Evolutionary conservation across 92 coral and sea anemone species (phyloP).

Genomic region (Porites evermanni): DNA sequence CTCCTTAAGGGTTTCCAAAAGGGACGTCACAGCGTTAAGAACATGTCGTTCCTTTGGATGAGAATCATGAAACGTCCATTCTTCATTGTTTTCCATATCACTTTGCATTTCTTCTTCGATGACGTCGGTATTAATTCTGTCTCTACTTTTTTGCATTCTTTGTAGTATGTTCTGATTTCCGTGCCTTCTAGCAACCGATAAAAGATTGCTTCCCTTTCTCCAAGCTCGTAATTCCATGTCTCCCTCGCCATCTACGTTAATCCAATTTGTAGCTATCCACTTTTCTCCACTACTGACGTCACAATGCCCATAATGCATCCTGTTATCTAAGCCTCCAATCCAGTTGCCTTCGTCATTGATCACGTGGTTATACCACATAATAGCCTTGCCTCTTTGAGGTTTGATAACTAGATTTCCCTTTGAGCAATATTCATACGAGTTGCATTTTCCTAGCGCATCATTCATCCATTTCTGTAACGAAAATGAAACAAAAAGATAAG

Average conservation of each 20-base stretch:
- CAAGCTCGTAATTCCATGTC: conserved; percentile 71
- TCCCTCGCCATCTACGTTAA: conserved; percentile 84
- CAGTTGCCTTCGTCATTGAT: conserved; percentile 69
- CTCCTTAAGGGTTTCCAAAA: conserved; percentile 60
- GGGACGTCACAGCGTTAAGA: conserved; percentile 78
- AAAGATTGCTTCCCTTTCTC: conserved; percentile 75
- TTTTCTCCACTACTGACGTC: conserved; percentile 86
- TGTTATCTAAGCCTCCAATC: conserved; percentile 78
- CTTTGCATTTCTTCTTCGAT: conserved; percentile 76
- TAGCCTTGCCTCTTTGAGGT: conserved; percentile 79
- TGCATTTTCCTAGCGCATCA: conserved; percentile 64
- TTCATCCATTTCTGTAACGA: conserved; percentile 74
- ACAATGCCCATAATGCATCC: conserved; percentile 81
- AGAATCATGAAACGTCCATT: conserved; percentile 37
- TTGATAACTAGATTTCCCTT: conserved; percentile 73
- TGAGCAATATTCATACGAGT: conserved; percentile 72
- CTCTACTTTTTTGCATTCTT: conserved; percentile 43
- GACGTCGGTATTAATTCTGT: conserved; percentile 33
- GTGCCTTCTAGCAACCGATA: conserved; percentile 48
- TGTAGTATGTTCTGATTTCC: conserved; percentile 44
- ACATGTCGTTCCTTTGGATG: conserved; percentile 81
- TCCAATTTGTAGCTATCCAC: conserved; percentile 86
- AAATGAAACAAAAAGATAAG: not conserved
- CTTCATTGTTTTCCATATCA: conserved; percentile 62
- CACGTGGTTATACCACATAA: conserved; percentile 88